Base-by-base conservation (phyloP, 2,888 invertebrate species). In the Gastracanthus pulcherrimus region DNA sequence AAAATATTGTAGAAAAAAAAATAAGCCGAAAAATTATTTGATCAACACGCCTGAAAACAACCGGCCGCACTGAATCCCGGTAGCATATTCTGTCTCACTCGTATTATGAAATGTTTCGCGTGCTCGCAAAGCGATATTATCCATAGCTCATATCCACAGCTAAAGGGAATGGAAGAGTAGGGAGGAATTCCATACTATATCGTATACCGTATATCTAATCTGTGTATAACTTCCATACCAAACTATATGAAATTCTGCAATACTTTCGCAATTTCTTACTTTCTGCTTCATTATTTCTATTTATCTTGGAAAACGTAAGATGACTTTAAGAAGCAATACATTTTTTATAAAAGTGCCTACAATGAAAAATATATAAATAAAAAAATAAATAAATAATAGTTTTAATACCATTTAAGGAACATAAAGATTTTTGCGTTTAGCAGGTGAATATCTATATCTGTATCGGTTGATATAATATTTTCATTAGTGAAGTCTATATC, bases 231-330 rank as follows among this genome's bases (percentile, higher is more conserved):
- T 23, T 26, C 3, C 16, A 6, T 41, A 55, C 23, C 26, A 55
- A 23, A 55, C 55, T 23, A 26, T 55, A 55, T 26, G 9, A 3
- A 93, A 83, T 92, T 93, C 45, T 94, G 90, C 92, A 26, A 66
- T 66, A n/a, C 41, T 41, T 26, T 66, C 29, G 36, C 19, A 26
- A 60, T 31, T 11, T 60, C 34, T 31, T 29, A 64, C 36, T 19
- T 34, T 45, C n/a, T n/a, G n/a, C n/a, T n/a, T n/a, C n/a, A n/a
- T n/a, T n/a, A n/a, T n/a, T n/a, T n/a, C n/a, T n/a, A n/a, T n/a
- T n/a, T n/a, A n/a, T n/a, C n/a, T n/a, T n/a, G n/a, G n/a, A n/a
- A n/a, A n/a, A n/a, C n/a, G n/a, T n/a, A n/a, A n/a, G n/a, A n/a
- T n/a, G n/a, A n/a, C n/a, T n/a, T n/a, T n/a, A n/a, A n/a, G n/a